phyloP scores from a whole-genome alignment of 2,113 vertebrate species.

The Pardalotus punctatus region DNA sequence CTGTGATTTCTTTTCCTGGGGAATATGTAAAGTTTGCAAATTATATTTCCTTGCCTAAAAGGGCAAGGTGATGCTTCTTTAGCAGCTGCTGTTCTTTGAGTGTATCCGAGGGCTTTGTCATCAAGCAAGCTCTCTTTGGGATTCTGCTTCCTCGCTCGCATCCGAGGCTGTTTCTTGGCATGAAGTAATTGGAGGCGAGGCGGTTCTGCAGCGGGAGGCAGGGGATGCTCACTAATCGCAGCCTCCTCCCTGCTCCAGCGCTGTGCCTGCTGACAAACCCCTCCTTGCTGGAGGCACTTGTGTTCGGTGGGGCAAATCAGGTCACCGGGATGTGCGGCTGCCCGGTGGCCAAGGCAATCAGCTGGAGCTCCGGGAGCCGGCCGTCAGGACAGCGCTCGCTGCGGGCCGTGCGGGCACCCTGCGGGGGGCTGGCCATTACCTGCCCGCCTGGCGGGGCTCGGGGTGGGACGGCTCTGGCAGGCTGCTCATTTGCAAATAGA shows the following conservation, averaged over 20 bases:
- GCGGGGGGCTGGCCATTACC: neutral
- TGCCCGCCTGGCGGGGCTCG: neutral
- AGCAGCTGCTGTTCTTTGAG: neutral
- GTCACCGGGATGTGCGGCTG: neutral
- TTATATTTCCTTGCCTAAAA: neutral
- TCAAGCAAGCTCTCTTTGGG: neutral
- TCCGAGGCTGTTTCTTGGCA: neutral
- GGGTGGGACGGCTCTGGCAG: neutral
- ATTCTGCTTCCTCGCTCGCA: neutral
- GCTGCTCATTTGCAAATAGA: neutral
- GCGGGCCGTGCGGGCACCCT: neutral
- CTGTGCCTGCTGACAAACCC: neutral
- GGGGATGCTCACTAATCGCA: neutral
- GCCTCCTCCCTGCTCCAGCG: neutral
- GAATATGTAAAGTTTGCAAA: neutral
- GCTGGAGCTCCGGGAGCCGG: slow-evolving; percentile 2
- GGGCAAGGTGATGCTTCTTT: neutral
- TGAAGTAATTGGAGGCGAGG: neutral
- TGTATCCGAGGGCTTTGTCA: neutral
- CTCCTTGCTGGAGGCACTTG: neutral
- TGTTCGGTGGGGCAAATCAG: slow-evolving; percentile 47
- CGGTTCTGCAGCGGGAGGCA: neutral
- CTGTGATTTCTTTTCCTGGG: neutral
- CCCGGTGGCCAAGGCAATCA: neutral
- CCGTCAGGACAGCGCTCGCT: neutral